Conservation (phyloP, 2,113 vertebrate genomes). For the Castor canadensis region DNA sequence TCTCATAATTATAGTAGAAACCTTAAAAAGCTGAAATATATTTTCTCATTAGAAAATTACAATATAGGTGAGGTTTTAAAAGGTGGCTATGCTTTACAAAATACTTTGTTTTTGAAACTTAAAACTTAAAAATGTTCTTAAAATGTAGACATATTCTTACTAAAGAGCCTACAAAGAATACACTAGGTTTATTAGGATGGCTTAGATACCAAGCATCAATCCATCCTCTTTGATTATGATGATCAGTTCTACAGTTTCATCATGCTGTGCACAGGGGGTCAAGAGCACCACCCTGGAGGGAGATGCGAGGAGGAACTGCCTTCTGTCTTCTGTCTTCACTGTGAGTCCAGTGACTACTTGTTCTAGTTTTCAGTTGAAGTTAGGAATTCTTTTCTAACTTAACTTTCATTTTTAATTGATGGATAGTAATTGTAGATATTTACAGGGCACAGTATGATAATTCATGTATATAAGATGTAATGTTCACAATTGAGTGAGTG, state of each 20-base stretch:
- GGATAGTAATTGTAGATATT: not conserved
- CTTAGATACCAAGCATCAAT: no score
- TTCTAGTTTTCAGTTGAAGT: not conserved
- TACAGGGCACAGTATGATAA: not conserved
- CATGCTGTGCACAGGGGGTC: no score
- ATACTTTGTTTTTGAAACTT: not conserved
- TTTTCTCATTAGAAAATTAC: conserved; percentile 35
- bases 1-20: not conserved
- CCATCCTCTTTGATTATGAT: no score
- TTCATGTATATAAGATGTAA: not conserved
- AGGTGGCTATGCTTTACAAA: not conserved
- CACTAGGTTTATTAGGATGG: no score
- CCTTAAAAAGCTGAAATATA: not conserved
- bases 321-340: no score
- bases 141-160: no score
- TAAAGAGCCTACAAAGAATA: no score
- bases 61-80: not conserved
- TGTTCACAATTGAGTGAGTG: not conserved
- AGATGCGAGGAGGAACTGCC: not conserved
- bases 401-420: not conserved
- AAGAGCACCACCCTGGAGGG: not conserved
- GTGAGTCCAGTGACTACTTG: no score
- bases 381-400: not conserved
- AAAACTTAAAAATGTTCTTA: not conserved
- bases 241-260: no score